Evolutionary conservation across 1,140 invertebrate species (phyloP).

Genomic region (Neodiprion fabricii): DNA sequence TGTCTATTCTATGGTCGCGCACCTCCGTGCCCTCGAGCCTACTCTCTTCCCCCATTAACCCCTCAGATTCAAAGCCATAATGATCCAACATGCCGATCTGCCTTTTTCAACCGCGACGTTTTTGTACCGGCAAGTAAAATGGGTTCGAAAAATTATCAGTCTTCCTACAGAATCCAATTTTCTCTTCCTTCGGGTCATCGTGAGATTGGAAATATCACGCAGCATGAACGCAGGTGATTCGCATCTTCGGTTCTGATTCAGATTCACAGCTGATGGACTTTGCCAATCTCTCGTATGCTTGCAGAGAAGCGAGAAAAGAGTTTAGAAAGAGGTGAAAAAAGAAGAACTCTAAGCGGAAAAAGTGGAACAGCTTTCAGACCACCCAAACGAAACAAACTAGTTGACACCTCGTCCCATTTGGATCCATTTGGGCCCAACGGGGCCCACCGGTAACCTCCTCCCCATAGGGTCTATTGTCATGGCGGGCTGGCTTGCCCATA

Average conservation of each 20-base stretch:
- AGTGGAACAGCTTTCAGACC: slow-evolving; percentile 32
- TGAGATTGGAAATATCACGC: too few species aligned
- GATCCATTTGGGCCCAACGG: background rate
- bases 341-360: background rate
- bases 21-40: background rate
- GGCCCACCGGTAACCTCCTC: slow-evolving; percentile 34
- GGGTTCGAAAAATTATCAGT: too few species aligned
- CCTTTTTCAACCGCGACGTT: background rate
- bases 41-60: background rate
- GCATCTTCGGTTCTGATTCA: too few species aligned
- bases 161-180: too few species aligned
- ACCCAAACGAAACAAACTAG: slow-evolving; percentile 46
- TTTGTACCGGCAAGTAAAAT: background rate
- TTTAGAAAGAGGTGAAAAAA: too few species aligned
- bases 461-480: slow-evolving; percentile 36
- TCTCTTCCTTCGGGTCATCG: too few species aligned
- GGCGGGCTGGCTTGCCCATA: slow-evolving; percentile 39
- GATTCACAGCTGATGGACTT: too few species aligned
- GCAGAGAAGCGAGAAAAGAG: too few species aligned
- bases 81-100: background rate
- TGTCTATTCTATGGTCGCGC: slow-evolving; percentile 23
- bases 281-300: too few species aligned
- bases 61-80: background rate
- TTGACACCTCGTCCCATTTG: slow-evolving; percentile 43
- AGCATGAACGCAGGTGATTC: too few species aligned